Conservation (phyloP, 2,113 vertebrate genomes). For the Ptilorrhoa leucosticta region DNA sequence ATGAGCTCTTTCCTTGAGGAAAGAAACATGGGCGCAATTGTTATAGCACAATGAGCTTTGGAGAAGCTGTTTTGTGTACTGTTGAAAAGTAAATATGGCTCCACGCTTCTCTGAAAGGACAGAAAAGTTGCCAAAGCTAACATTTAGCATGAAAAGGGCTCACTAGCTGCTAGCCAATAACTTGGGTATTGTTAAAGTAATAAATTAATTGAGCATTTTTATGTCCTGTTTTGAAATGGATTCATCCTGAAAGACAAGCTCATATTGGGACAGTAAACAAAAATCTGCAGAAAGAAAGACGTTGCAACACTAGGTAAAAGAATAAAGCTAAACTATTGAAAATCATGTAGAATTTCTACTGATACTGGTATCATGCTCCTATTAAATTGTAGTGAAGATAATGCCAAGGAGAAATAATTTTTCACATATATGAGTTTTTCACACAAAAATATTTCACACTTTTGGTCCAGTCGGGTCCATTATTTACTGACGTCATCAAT, state of each 20-base stretch:
- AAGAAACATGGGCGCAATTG: background rate
- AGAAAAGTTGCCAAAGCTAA: background rate
- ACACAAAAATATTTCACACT: background rate
- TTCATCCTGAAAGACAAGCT: background rate
- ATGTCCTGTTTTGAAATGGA: constrained; percentile 4
- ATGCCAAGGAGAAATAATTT: background rate
- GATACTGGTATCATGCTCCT: background rate
- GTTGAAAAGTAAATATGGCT: background rate
- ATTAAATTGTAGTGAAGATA: background rate
- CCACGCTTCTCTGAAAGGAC: background rate
- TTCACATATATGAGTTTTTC: background rate
- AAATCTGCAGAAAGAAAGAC: background rate
- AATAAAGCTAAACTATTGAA: background rate
- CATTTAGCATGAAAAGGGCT: background rate
- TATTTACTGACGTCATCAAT: background rate
- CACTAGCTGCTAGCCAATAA: background rate
- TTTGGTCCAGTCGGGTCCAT: background rate
- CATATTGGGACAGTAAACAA: background rate
- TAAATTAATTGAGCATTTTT: constrained; percentile 27
- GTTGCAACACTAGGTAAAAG: background rate
- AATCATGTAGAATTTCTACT: background rate
- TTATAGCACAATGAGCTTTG: background rate
- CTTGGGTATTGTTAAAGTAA: constrained; percentile 18
- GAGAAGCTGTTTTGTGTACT: background rate
- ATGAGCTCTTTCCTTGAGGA: background rate